A percentile compares a stretch with the other conserved stretches of the same genome.
Conservation (phyloP, 2,888 invertebrate genomes). For the Sicus ferrugineus region DNA sequence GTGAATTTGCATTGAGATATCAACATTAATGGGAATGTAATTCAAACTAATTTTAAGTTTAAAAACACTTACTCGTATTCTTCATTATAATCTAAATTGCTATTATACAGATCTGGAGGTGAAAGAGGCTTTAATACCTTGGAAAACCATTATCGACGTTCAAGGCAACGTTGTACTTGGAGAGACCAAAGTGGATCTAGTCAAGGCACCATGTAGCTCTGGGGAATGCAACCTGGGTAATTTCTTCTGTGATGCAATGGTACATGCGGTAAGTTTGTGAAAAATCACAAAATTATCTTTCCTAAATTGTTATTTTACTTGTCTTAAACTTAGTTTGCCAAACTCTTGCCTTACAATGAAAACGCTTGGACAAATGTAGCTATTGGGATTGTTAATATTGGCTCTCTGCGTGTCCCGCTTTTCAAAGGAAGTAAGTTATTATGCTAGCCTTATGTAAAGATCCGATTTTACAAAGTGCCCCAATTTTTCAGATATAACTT, state of each 20-base stretch:
- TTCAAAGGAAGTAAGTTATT: constrained; percentile 68
- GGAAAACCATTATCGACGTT: constrained; percentile 69
- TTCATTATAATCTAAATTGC: no score
- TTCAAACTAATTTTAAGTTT: no score
- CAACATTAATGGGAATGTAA: no score
- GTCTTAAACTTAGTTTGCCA: constrained; percentile 46
- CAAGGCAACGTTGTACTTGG: constrained; percentile 70
- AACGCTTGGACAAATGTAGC: constrained; percentile 74
- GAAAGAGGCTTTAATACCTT: constrained; percentile 69
- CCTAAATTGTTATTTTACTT: background rate
- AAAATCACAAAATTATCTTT: background rate
- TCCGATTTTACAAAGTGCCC: background rate
- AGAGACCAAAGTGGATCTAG: constrained; percentile 68
- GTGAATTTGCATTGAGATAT: no score
- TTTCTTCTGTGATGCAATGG: constrained; percentile 76
- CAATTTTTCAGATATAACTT: constrained; percentile 70
- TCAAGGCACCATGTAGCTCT: constrained; percentile 67
- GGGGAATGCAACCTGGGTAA: constrained; percentile 79
- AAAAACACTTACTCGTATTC: no score
- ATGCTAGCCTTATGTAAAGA: background rate
- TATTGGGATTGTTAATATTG: constrained; percentile 73
- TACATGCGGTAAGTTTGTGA: constrained; percentile 68
- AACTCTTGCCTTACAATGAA: constrained; percentile 55
- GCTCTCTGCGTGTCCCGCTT: constrained; percentile 76
- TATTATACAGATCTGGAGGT: constrained; percentile 69